These are phyloP conservation scores for Nomada flava DNA, from an alignment of 2,888 invertebrate species.

Conservation along the genomic window DNA sequence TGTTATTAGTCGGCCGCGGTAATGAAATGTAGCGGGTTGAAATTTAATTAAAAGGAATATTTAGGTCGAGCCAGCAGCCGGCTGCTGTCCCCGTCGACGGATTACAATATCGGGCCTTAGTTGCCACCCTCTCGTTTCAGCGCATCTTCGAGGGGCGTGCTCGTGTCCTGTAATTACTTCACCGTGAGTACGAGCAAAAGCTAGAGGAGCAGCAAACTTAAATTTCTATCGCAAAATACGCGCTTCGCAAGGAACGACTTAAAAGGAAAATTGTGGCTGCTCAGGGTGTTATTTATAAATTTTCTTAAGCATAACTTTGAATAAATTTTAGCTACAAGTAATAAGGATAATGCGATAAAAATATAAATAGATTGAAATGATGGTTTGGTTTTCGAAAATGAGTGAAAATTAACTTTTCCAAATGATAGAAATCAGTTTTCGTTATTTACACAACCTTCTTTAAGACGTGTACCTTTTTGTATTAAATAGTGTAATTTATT, in stretches of 20 bases:
- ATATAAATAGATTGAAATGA: too few species aligned
- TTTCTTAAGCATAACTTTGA: too few species aligned
- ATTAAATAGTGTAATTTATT: too few species aligned
- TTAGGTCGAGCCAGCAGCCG: constrained; percentile 58
- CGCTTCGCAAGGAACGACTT: background rate
- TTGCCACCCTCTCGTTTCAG: constrained; percentile 34
- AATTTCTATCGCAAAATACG: background rate
- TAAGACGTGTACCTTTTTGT: too few species aligned
- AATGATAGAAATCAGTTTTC: too few species aligned
- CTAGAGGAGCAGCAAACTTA: constrained; percentile 10
- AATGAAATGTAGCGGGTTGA: constrained; percentile 61
- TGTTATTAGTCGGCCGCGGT: constrained; percentile 51
- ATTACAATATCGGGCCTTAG: constrained; percentile 66
- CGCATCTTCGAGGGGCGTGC: constrained; percentile 19
- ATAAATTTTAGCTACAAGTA: too few species aligned
- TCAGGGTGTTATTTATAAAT: too few species aligned
- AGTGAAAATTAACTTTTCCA: too few species aligned
- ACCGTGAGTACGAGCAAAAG: constrained; percentile 11
- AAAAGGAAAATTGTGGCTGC: background rate
- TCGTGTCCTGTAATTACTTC: constrained; percentile 56
- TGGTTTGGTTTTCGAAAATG: too few species aligned
- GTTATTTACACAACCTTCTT: too few species aligned
- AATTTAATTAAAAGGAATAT: constrained; percentile 72
- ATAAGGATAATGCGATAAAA: too few species aligned
- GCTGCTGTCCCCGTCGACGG: constrained; percentile 45